Evolutionary conservation across 2,113 vertebrate genomes (phyloP).

Genomic region (Datnioides undecimradiatus): DNA sequence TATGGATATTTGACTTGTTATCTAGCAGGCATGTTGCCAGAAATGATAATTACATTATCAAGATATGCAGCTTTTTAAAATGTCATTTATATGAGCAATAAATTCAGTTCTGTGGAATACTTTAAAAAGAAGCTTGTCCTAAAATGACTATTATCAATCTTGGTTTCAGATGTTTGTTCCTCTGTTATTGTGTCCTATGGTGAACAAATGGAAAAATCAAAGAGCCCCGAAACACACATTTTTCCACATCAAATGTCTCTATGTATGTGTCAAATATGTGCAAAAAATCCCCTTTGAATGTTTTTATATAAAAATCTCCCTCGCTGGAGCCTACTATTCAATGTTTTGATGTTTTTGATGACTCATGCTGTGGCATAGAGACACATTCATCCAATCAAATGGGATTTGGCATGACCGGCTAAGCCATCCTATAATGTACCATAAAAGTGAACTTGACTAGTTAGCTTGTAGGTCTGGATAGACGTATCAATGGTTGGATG

Average conservation of each 20-base stretch:
- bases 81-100: not conserved
- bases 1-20: not conserved
- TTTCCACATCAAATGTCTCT: not conserved
- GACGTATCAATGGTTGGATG: not conserved
- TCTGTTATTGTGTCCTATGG: no score
- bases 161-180: not conserved
- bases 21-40: not conserved
- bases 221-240: no score
- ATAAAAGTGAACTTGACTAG: not conserved
- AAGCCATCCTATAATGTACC: not conserved
- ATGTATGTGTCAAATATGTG: not conserved
- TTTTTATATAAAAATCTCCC: not conserved
- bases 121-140: not conserved
- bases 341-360: not conserved
- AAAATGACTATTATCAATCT: not conserved
- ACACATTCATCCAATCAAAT: constrained; percentile 33
- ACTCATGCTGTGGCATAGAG: not conserved
- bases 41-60: not conserved
- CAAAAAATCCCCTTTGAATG: not conserved
- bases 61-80: not conserved
- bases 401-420: constrained; percentile 11
- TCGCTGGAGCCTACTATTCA: not conserved
- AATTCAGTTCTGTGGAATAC: not conserved
- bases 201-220: no score
- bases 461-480: not conserved